A percentile compares a stretch with the other conserved stretches of the same genome.
Evolutionary conservation across 2,113 vertebrate species (phyloP).

Genomic region (Corythaixoides concolor): DNA sequence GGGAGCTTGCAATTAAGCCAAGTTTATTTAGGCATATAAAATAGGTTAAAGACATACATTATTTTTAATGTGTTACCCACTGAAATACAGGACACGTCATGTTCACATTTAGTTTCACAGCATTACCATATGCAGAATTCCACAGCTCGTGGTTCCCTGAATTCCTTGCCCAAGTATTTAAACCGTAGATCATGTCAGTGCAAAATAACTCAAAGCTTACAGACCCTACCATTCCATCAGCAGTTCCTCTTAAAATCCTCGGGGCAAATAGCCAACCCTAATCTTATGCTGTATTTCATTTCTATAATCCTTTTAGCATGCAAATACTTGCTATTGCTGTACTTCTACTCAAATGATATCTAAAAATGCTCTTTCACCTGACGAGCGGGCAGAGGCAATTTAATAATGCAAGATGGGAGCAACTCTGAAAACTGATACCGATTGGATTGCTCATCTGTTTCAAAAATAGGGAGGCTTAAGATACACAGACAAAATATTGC

Average conservation of each 20-base stretch:
- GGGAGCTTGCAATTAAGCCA: neutral
- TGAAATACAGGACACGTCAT: neutral
- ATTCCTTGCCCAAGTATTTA: neutral
- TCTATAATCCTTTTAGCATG: constrained; percentile 20
- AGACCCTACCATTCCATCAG: constrained; percentile 4
- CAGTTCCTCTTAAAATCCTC: neutral
- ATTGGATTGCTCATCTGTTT: neutral
- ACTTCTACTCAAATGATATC: neutral
- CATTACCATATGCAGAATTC: neutral
- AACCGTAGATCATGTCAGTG: constrained; percentile 4
- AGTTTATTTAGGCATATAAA: neutral
- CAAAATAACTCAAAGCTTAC: neutral
- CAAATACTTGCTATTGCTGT: constrained; percentile 4
- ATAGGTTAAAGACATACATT: neutral
- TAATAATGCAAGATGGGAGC: neutral
- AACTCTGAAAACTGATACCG: neutral
- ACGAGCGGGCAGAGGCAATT: neutral
- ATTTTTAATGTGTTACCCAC: neutral
- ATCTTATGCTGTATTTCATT: constrained; percentile 11
- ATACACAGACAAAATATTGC: neutral
- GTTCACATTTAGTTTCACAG: neutral
- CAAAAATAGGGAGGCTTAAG: neutral
- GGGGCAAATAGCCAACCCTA: constrained; percentile 11
- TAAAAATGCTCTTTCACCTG: constrained; percentile 5
- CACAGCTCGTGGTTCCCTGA: neutral